Conservation (phyloP, 2,797 vertebrate genomes). For the Luscinia luscinia region DNA sequence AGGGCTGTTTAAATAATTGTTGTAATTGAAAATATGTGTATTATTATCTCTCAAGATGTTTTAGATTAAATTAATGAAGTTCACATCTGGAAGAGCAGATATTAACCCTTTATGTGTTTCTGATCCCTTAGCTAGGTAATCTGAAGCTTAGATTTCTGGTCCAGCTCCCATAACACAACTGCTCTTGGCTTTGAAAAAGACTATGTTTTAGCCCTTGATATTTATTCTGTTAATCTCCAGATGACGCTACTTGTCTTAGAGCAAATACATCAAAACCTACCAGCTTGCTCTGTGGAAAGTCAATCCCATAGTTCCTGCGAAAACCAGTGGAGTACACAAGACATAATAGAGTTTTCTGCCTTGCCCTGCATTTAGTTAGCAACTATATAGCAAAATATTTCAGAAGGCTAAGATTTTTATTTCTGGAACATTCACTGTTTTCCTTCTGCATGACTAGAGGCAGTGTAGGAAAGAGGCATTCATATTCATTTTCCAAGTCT, state of each 20-base stretch:
- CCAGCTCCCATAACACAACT: neutral
- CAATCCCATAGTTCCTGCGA: neutral
- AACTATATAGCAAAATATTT: neutral
- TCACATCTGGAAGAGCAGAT: conserved; percentile 53
- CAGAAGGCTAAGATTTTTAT: neutral
- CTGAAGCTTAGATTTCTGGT: neutral
- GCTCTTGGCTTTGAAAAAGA: neutral
- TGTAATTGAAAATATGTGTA: conserved; percentile 63
- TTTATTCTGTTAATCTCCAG: neutral
- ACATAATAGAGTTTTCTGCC: neutral
- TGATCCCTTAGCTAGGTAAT: neutral
- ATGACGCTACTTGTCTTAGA: neutral
- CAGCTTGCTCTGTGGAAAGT: neutral
- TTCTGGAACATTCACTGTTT: neutral
- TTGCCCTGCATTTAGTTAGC: neutral
- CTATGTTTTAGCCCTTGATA: neutral
- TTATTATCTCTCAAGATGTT: conserved; percentile 63
- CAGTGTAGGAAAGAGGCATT: neutral
- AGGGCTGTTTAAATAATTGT: conserved; percentile 65
- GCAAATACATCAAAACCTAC: neutral
- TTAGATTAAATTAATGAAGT: conserved; percentile 57
- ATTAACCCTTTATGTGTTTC: conserved; percentile 32
- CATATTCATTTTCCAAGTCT: neutral
- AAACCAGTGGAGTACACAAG: neutral
- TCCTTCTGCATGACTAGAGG: neutral